Evolutionary conservation across 2,888 invertebrate species (phyloP).

Genomic region (Macaria notata): DNA sequence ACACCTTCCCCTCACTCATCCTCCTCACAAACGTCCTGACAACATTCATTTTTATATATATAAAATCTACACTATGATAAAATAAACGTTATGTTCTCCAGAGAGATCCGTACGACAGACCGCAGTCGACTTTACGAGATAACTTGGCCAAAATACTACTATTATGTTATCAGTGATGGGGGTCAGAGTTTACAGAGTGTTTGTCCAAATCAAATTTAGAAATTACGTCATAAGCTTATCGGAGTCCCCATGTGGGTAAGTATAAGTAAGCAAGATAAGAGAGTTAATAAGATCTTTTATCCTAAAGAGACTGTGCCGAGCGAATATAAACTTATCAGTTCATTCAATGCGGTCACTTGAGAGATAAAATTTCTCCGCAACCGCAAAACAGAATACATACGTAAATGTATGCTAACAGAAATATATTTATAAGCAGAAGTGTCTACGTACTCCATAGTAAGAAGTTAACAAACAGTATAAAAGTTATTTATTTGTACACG

Average conservation of each 20-base stretch:
- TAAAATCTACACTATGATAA: conserved; percentile 23
- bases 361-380: too few relatives aligned
- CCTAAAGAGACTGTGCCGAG: not conserved
- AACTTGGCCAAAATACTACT: conserved; percentile 40
- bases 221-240: conserved; percentile 38
- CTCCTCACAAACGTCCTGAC: conserved; percentile 59
- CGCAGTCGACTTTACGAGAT: conserved; percentile 39
- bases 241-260: conserved; percentile 20
- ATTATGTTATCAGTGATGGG: conserved; percentile 40
- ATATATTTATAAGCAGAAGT: too few relatives aligned
- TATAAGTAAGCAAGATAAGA: conserved; percentile 10
- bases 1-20: conserved; percentile 58
- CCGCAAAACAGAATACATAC: too few relatives aligned
- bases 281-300: conserved; percentile 9
- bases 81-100: conserved; percentile 4
- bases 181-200: conserved; percentile 50
- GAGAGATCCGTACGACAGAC: conserved; percentile 35
- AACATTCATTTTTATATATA: conserved; percentile 57
- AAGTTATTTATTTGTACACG: too few relatives aligned
- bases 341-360: too few relatives aligned
- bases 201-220: conserved; percentile 34
- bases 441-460: too few relatives aligned
- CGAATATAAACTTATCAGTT: too few relatives aligned
- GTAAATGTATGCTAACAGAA: too few relatives aligned
- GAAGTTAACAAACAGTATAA: too few relatives aligned